These are phyloP conservation scores for Rattus norvegicus DNA, from an alignment of 2,113 vertebrate species.

Conservation along the genomic window DNA sequence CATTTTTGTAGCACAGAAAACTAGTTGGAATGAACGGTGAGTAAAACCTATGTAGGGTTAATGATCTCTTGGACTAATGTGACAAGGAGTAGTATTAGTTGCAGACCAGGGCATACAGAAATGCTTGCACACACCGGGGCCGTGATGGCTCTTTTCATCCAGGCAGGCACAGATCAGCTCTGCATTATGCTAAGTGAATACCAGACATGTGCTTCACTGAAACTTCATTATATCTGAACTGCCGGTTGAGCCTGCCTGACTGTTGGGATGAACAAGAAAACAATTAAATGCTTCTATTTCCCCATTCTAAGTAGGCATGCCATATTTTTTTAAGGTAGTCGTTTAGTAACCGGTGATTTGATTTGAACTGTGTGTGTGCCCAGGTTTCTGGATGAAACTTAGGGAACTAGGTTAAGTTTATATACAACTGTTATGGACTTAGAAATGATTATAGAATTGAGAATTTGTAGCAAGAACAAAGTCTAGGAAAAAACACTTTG, in stretches of 20 bases:
- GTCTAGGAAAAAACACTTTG: conserved; percentile 52
- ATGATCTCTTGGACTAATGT: background rate
- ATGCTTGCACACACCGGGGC: background rate
- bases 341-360: background rate
- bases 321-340: conserved; percentile 20
- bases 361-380: conserved; percentile 77
- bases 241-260: background rate
- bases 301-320: conserved; percentile 15
- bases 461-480: conserved; percentile 61
- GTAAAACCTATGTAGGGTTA: background rate
- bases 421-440: conserved; percentile 71
- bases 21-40: background rate
- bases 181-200: background rate
- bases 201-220: background rate
- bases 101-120: background rate
- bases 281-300: background rate
- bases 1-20: background rate
- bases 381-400: conserved; percentile 63
- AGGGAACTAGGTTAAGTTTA: conserved; percentile 59
- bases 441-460: conserved; percentile 72
- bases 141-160: background rate
- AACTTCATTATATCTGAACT: background rate
- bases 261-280: background rate
- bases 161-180: conserved; percentile 18
- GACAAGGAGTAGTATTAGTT: background rate